Evolutionary conservation across 2,797 vertebrate species (phyloP).

Genomic region (Argya squamiceps): DNA sequence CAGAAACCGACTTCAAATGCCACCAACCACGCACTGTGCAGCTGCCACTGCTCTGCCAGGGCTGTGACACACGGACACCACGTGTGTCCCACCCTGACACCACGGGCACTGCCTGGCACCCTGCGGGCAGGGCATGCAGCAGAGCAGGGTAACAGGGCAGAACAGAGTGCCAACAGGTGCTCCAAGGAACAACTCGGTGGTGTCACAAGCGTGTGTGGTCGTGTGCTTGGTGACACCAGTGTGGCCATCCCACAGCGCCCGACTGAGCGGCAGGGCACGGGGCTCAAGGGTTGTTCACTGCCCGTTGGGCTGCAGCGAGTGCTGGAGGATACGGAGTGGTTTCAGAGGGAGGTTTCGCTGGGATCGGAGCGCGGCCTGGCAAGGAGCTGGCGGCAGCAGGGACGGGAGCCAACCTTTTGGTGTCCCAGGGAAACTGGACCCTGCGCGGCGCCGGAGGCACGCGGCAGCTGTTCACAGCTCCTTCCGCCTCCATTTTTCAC

Average conservation of each 20-base stretch:
- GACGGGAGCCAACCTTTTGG: not conserved
- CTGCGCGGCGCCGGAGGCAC: not conserved
- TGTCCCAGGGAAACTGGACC: not conserved
- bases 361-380: rapidly evolving
- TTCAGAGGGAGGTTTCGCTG: rapidly evolving
- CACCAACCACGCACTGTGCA: rapidly evolving
- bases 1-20: not conserved
- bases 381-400: not conserved
- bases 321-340: rapidly evolving
- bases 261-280: rapidly evolving
- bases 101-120: rapidly evolving
- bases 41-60: not conserved
- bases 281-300: not conserved
- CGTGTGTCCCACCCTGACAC: rapidly evolving
- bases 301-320: rapidly evolving
- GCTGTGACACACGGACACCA: rapidly evolving
- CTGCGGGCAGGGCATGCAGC: rapidly evolving
- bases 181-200: rapidly evolving
- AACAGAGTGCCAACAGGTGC: rapidly evolving
- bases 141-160: rapidly evolving
- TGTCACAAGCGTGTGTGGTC: rapidly evolving
- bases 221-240: rapidly evolving
- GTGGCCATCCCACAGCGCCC: not conserved
- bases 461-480: slow-evolving; percentile 24
- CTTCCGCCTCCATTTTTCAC: slow-evolving; percentile 42